Percentiles rank a stretch among this genome's conserved stretches.
Conservation (phyloP, 1,140 invertebrate genomes). For the Lordiphosa stackelbergi region DNA sequence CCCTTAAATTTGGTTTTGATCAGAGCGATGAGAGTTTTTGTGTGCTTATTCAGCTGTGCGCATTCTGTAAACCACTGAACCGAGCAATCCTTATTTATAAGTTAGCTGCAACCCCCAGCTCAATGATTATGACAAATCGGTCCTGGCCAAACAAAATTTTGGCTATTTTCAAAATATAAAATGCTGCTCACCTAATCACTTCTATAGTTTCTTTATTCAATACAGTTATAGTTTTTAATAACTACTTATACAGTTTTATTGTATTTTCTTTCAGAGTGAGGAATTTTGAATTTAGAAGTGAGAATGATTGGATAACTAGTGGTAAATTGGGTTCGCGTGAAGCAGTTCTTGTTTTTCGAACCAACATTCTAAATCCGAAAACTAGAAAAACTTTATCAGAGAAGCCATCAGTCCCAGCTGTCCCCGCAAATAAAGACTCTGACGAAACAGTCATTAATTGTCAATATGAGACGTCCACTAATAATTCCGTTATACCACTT, state of each 20-base stretch:
- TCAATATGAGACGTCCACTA: neutral
- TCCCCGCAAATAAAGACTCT: constrained; percentile 12
- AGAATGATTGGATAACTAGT: constrained; percentile 73
- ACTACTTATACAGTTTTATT: constrained; percentile 1
- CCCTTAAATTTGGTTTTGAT: too few relatives aligned
- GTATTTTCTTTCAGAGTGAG: constrained; percentile 23
- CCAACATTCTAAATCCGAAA: constrained; percentile 65
- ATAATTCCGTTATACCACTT: constrained; percentile 9
- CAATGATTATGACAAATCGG: too few relatives aligned
- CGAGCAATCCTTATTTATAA: too few relatives aligned
- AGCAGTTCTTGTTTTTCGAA: constrained; percentile 70
- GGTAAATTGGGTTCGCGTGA: constrained; percentile 70
- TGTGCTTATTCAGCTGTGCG: too few relatives aligned
- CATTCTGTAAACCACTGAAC: too few relatives aligned
- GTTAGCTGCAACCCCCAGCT: too few relatives aligned
- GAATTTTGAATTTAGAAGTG: constrained; percentile 29
- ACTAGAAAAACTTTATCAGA: constrained; percentile 45
- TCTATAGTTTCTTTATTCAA: too few relatives aligned
- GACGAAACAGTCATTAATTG: neutral
- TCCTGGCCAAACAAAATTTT: too few relatives aligned
- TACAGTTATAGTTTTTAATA: neutral
- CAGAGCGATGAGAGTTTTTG: too few relatives aligned
- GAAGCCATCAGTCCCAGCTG: constrained; percentile 9
- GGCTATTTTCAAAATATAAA: too few relatives aligned
- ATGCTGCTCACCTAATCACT: too few relatives aligned